Base-by-base conservation (phyloP, 2,888 invertebrate species). In the Acanthosepion lycidas region DNA sequence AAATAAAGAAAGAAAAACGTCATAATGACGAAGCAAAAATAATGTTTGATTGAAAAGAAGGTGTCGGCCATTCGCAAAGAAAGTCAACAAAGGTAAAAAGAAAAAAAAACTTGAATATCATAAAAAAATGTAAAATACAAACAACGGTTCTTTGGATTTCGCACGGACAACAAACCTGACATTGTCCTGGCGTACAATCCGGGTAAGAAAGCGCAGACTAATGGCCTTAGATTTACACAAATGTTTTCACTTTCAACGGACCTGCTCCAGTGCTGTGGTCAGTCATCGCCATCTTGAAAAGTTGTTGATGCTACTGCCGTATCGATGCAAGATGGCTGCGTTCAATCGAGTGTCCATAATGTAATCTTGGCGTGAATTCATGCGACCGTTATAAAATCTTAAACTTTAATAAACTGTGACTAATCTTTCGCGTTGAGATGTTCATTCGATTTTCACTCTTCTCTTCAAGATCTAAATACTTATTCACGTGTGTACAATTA, bases 331-430 rank as follows among this genome's bases (percentile, higher is more conserved):
- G 12, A 78, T 78, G 78, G 78, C 78, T 12, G 15, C n/a, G 78
- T 78, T 33, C 78, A 78, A 78, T 78, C 33, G 78, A 78, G 78
- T 78, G 78, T 78, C 78, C n/a, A 78, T 78, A 78, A 78, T 78
- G 15, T 18, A 78, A 78, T 78, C 33, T 78, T n/a, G 78, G n/a
- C 78, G 78, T 12, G n/a, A 78, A 78, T 5, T 78, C 78, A 78
- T 78, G n/a, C 15, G 78, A 78, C 78, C 78, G 78, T 78, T 78
- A 78, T 78, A 78, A 78, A 15, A 78, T n/a, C 78, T 78, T n/a
- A 78, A 78, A 78, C n/a, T 78, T 78, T 78, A 78, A 78, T 78
- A 78, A 78, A 78, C 78, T 78, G 78, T 78, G n/a, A 78, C 78
- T 78, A 78, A 78, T 78, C 78, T 78, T n/a, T 78, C 78, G 78